These are phyloP conservation scores for Pollenia angustigena DNA, from an alignment of 2,888 invertebrate genomes.

Conservation along the genomic window DNA sequence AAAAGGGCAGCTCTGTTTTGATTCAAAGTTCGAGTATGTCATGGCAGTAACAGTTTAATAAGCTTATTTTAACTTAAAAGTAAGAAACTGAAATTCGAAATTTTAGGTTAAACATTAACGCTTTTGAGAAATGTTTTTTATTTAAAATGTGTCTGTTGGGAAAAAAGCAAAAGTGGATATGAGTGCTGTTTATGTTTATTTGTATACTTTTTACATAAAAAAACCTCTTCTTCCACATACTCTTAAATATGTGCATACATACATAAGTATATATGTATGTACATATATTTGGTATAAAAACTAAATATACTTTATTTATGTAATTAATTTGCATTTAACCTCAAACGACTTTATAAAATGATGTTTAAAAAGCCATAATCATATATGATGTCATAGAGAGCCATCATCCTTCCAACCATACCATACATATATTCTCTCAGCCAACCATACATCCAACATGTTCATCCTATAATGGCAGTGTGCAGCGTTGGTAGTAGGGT, in stretches of 20 bases:
- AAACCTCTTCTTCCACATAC: slow-evolving; percentile 28
- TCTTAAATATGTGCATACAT: background rate
- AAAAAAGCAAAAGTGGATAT: slow-evolving; percentile 33
- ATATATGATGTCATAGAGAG: slow-evolving; percentile 24
- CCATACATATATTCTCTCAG: background rate
- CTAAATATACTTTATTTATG: slow-evolving; percentile 66
- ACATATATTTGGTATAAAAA: background rate
- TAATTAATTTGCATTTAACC: slow-evolving; percentile 71
- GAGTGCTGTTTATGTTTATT: slow-evolving; percentile 20
- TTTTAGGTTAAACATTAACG: slow-evolving; percentile 8
- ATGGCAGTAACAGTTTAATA: background rate
- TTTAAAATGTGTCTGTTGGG: slow-evolving; percentile 35
- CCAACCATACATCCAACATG: slow-evolving; percentile 7
- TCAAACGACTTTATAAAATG: slow-evolving; percentile 68
- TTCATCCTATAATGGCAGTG: slow-evolving; percentile 22
- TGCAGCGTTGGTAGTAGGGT: slow-evolving; percentile 6
- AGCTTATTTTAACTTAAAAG: background rate
- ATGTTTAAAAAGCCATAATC: slow-evolving; percentile 56
- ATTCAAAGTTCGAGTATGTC: too few relatives aligned
- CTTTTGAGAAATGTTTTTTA: slow-evolving; percentile 3
- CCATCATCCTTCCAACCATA: slow-evolving; percentile 29
- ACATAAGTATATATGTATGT: too few relatives aligned
- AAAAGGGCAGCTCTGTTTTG: too few relatives aligned
- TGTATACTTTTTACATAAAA: slow-evolving; percentile 9
- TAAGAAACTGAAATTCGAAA: background rate